Evolutionary conservation across 1,140 invertebrate genomes (phyloP).

Genomic region (Apis florea): DNA sequence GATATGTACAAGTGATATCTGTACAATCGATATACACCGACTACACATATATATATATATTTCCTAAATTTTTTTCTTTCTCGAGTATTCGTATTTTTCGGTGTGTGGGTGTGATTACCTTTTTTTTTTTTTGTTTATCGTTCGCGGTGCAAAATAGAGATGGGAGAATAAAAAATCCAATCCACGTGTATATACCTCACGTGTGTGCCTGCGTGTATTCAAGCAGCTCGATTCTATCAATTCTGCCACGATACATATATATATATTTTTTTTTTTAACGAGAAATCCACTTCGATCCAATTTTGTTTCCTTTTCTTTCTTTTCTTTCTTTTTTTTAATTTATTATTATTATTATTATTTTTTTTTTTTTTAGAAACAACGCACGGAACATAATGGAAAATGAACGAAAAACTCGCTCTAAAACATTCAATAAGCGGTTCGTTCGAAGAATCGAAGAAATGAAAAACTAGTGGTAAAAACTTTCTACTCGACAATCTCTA

Average conservation of each 20-base stretch:
- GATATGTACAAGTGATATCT: neutral
- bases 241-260: slow-evolving; percentile 11
- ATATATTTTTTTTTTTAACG: no score
- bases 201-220: neutral
- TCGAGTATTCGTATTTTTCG: neutral
- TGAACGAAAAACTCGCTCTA: no score
- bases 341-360: no score
- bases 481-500: no score
- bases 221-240: slow-evolving; percentile 18
- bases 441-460: no score
- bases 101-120: neutral
- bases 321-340: no score
- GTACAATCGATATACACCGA: neutral
- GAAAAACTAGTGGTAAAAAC: no score
- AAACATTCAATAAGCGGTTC: no score
- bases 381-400: no score
- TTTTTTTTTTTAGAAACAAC: no score
- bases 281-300: neutral
- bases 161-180: neutral
- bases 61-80: neutral
- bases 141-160: neutral
- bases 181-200: neutral
- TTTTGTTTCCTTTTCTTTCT: no score
- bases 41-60: neutral
- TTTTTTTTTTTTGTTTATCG: neutral